Evolutionary conservation across 2,888 invertebrate species (phyloP).

Genomic region (Xestia rhomboidea): DNA sequence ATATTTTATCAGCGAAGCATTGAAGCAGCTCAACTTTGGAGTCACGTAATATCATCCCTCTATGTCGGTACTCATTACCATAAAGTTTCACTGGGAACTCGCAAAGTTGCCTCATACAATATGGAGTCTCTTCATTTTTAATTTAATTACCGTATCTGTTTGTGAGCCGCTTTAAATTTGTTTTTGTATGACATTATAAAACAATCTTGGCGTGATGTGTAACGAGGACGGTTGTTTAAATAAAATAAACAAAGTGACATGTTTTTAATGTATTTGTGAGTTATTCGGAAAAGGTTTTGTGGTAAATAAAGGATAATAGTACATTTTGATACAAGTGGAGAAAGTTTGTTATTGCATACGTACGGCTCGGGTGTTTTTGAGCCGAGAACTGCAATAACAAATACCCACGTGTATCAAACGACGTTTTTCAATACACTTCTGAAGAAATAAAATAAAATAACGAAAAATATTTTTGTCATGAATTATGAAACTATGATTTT

Average conservation of each 20-base stretch:
- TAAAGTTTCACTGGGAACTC: slow-evolving; percentile 57
- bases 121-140: slow-evolving; percentile 42
- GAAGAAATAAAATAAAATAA: no score
- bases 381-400: no score
- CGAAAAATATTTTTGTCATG: no score
- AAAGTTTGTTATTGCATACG: no score
- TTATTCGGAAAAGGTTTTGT: not conserved
- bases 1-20: slow-evolving; percentile 41
- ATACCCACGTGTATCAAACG: no score
- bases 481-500: no score
- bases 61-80: slow-evolving; percentile 57
- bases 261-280: not conserved
- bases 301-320: no score
- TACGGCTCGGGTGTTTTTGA: no score
- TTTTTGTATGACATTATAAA: slow-evolving; percentile 9
- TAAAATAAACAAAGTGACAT: not conserved
- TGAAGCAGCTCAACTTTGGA: slow-evolving; percentile 31
- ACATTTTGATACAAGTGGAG: no score
- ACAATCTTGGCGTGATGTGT: slow-evolving; percentile 13
- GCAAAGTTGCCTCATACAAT: slow-evolving; percentile 47
- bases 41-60: slow-evolving; percentile 46
- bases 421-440: no score
- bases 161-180: slow-evolving; percentile 34
- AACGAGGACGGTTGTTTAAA: not conserved
- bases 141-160: slow-evolving; percentile 53